Conservation (phyloP, 2,888 invertebrate genomes). For the Hyalella azteca region DNA sequence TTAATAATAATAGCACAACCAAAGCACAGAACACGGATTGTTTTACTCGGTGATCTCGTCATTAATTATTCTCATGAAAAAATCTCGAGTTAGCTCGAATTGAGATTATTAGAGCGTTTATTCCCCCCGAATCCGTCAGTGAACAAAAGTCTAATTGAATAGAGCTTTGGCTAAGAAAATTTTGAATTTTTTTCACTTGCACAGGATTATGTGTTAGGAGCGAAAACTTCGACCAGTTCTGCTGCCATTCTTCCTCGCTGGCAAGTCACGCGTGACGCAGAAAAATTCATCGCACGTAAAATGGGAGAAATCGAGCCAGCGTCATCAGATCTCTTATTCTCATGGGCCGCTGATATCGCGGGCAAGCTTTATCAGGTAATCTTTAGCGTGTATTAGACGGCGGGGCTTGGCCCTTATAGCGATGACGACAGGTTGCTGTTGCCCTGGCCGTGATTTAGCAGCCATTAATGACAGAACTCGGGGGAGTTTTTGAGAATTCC, state of each 20-base stretch:
- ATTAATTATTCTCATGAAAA: too few relatives aligned
- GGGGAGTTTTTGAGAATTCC: background rate
- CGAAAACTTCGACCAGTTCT: background rate
- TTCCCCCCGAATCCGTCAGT: too few relatives aligned
- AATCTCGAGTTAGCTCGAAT: too few relatives aligned
- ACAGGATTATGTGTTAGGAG: too few relatives aligned
- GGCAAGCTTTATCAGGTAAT: background rate
- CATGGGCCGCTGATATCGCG: conserved; percentile 9
- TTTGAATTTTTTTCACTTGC: too few relatives aligned
- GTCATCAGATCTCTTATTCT: conserved; percentile 1
- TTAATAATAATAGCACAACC: too few relatives aligned
- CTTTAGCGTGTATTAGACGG: background rate
- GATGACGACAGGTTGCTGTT: conserved; percentile 16
- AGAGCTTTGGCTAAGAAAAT: too few relatives aligned
- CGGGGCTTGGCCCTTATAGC: too few relatives aligned
- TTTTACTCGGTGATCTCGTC: too few relatives aligned
- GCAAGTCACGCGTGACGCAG: conserved; percentile 22
- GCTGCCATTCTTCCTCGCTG: conserved; percentile 10
- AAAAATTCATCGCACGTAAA: conserved; percentile 9
- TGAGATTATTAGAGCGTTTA: too few relatives aligned
- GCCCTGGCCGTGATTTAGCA: conserved; percentile 18
- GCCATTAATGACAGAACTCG: conserved; percentile 10
- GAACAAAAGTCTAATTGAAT: too few relatives aligned
- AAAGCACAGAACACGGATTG: too few relatives aligned
- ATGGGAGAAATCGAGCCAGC: conserved; percentile 5